These are phyloP conservation scores for Marmota monax DNA, from an alignment of 2,113 vertebrate genomes.

Conservation along the genomic window DNA sequence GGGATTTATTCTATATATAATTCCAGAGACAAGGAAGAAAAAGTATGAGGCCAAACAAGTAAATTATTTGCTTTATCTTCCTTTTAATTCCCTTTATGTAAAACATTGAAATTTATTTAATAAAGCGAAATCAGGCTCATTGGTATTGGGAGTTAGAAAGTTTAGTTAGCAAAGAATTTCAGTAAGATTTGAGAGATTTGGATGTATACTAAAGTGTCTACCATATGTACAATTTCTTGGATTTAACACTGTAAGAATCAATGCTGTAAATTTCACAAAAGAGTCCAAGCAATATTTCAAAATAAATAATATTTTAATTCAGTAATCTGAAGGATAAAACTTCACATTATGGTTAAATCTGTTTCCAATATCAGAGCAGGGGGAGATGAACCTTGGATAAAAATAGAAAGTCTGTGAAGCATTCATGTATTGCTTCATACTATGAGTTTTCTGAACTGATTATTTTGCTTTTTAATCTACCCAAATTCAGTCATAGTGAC, in stretches of 20 bases:
- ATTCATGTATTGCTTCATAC: not conserved
- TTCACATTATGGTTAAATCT: not conserved
- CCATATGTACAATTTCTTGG: not conserved
- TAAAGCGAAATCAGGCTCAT: not conserved
- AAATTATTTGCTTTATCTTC: not conserved
- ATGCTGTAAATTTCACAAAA: not conserved
- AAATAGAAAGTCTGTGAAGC: not conserved
- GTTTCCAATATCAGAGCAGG: not conserved
- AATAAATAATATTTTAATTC: constrained; percentile 18
- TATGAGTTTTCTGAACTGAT: not conserved
- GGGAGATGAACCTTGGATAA: not conserved
- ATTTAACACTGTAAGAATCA: not conserved
- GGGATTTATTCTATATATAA: constrained; percentile 24
- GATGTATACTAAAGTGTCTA: not conserved
- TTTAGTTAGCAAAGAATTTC: not conserved
- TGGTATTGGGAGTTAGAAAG: accelerated
- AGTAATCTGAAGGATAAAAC: not conserved
- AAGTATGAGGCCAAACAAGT: not conserved
- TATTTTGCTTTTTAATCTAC: not conserved
- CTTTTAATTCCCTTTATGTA: not conserved
- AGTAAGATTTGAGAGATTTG: not conserved
- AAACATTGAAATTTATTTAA: not conserved
- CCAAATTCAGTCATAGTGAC: not conserved
- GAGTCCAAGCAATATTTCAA: not conserved
- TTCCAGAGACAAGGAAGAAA: not conserved